Base-by-base conservation (phyloP, 2,888 invertebrate genomes). In the Brachyopa scutellaris region DNA sequence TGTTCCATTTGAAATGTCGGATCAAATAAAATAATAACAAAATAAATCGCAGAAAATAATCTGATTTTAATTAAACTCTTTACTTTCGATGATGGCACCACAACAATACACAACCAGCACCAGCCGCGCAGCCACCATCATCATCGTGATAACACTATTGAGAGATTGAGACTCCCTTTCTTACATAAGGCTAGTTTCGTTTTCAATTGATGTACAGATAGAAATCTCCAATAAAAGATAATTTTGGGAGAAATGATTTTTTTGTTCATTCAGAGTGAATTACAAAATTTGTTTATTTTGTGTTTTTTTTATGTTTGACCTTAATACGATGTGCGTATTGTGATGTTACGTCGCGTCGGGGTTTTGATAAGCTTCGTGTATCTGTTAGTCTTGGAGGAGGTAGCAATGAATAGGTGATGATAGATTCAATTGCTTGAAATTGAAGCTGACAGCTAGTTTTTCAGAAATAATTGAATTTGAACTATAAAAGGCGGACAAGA, bases 31-130 rank as follows among this genome's bases (percentile, higher is more conserved):
- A n/a, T n/a, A n/a, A n/a, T n/a, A n/a, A 26, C 29, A 42, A 69
- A 38, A 62, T 33, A 61, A 64, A 62, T 57, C 11, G 26, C 29
- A 64, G 6, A 31, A 64, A 70, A 42, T 78, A 78, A 78, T 78
- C 78, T 78, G 49, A 72, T 78, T 78, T 70, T 72, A 78, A 78
- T 78, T 78, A 72, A 78, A 78, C 51, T 72, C 64, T 72, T 78
- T 78, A 72, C 72, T 78, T 78, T 78, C n/a, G 36, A 36, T 36
- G 36, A 36, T 36, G 49, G 49, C 21, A 31, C 13, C 9, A 29
- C 42, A 31, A 6, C 13, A 62, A n/a, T n/a, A 53, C 29, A 40
- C 62, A 47, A 21, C 36, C 36, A 57, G 47, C 38, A 11, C 53
- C 31, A 51, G 42, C 31, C 6, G 33, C 40, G n/a, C 36, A 45